phyloP scores from a whole-genome alignment of 2,888 invertebrate species.

The Acrobasis consociella region DNA sequence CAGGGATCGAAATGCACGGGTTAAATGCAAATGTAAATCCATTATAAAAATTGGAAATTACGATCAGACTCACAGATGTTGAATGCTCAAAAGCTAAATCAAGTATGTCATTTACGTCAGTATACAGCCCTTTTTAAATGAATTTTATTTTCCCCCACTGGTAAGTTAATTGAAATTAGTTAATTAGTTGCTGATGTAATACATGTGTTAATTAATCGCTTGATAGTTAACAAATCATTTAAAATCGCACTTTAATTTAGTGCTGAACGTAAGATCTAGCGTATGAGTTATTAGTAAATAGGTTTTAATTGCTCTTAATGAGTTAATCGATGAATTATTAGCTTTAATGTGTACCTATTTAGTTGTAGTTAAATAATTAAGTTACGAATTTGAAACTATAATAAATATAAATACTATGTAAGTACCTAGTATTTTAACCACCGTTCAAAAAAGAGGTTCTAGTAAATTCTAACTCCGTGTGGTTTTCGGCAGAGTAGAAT shows the following conservation, averaged over 20 bases:
- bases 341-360: no score
- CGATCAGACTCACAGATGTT: conserved; percentile 30
- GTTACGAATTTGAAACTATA: no score
- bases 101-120: neutral
- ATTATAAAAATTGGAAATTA: conserved; percentile 27
- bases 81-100: neutral
- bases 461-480: no score
- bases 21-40: conserved; percentile 61
- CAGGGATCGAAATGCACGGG: conserved; percentile 55
- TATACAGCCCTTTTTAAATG: conserved; percentile 11
- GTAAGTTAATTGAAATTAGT: neutral
- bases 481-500: no score
- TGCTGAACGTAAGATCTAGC: no score
- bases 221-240: neutral
- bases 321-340: no score
- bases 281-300: no score
- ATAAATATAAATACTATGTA: no score
- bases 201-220: neutral
- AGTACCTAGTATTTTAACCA: no score
- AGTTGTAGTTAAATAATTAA: no score
- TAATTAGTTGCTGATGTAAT: neutral
- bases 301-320: no score
- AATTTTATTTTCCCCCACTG: neutral
- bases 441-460: no score
- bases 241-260: neutral